Base-by-base conservation (phyloP, 2,888 invertebrate genomes). In the Metallyticus violacea region DNA sequence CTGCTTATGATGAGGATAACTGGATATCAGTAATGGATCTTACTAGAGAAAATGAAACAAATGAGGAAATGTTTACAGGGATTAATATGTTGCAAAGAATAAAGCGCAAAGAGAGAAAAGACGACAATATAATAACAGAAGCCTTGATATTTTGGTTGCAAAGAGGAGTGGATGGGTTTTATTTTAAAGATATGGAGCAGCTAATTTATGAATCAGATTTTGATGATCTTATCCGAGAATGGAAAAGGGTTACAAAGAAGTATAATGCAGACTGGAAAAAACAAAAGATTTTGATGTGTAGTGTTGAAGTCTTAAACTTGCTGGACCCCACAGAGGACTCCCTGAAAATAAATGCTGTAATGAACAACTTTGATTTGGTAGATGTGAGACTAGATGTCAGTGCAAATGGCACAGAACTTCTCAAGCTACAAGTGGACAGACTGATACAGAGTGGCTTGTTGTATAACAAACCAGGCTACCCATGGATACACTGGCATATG, bases 151-250 rank as follows among this genome's bases (percentile, higher is more conserved):
- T 94, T 90, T 97, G 97, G 97, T 90, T 94, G 28, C 92, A 93
- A n/a, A 93, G 94, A 88, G 97, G 96, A 7, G 96, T 98, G 3
- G 97, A 98, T 91, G 99, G 98, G 0, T 97, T 99, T 91, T 97
- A 97, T 91, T 92, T 98, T 7, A 97, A 97, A 91, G 96, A 96
- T 9, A 91, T 97, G 27, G 96, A 96, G 90, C 91, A 94, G 87
- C 94, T 95, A 90, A 92, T 94, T 4, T 92, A 94, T 78, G 94
- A 96, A 89, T 91, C 92, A 0, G 92, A 94, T 89, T 94, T 96
- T 89, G 91, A 92, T 0, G 92, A 92, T 83, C 93, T 94, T 77
- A 90, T 97, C 26, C 93, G 93, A 87, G 91, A 94, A 86, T 97
- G 97, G 97, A 96, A 96, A 90, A 92, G 93, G 88, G 92, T 95